These are phyloP conservation scores for Microctonus hyperodae DNA, from an alignment of 2,888 invertebrate species.

Conservation along the genomic window DNA sequence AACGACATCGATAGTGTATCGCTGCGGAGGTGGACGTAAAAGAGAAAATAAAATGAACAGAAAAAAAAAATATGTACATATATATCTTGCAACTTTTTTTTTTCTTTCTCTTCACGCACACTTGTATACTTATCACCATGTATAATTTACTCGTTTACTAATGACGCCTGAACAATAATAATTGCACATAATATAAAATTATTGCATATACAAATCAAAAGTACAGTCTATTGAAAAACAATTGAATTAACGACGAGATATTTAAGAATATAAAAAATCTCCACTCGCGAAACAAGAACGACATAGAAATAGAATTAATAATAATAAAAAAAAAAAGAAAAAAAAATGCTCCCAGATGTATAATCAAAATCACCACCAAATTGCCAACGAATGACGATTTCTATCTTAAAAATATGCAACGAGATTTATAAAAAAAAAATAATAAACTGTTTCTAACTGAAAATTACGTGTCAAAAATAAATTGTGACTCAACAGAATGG, in stretches of 20 bases:
- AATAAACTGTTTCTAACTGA: background rate
- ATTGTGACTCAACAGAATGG: slow-evolving; percentile 36
- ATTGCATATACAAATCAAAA: background rate
- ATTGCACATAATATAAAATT: background rate
- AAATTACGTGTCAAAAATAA: slow-evolving; percentile 34
- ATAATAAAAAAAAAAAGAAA: background rate
- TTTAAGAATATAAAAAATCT: background rate
- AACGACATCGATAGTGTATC: slow-evolving; percentile 10
- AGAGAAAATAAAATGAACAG: background rate
- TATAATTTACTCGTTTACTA: background rate
- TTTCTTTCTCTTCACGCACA: background rate
- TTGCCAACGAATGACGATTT: background rate
- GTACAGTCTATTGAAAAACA: background rate
- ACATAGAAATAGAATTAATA: background rate
- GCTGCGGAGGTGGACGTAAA: slow-evolving; percentile 1
- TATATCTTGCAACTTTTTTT: background rate
- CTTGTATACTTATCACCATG: background rate
- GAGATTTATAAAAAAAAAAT: slow-evolving; percentile 1
- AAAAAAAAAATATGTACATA: background rate
- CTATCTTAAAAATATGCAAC: background rate
- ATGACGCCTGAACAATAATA: background rate
- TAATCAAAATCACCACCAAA: slow-evolving; percentile 1
- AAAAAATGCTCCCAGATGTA: slow-evolving; percentile 6
- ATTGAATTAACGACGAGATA: background rate
- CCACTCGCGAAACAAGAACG: too few relatives aligned